phyloP scores from a whole-genome alignment of 2,797 vertebrate genomes.

The Mus spretus region DNA sequence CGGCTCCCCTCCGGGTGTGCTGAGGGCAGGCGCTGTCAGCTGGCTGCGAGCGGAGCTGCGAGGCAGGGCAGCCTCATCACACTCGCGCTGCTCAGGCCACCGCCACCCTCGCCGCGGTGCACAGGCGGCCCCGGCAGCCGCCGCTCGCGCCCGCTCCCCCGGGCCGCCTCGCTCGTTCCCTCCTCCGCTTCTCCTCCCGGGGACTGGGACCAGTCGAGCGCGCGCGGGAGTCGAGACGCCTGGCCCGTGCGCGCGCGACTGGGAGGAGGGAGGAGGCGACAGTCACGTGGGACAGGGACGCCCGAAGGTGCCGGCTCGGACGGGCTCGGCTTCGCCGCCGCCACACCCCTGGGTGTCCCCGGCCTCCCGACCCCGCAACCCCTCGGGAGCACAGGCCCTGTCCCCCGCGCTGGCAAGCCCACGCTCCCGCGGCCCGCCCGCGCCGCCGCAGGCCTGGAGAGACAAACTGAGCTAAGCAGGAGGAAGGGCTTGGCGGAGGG shows the following conservation, averaged over 20 bases:
- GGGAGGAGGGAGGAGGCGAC: slow-evolving; percentile 74
- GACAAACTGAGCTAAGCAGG: background rate
- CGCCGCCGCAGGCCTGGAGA: slow-evolving; percentile 16
- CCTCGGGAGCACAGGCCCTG: background rate
- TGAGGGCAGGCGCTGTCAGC: slow-evolving; percentile 85
- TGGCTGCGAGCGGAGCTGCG: slow-evolving; percentile 84
- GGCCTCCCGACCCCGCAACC: background rate
- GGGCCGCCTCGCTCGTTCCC: slow-evolving; percentile 48
- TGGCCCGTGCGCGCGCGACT: slow-evolving; percentile 66
- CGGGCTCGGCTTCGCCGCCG: slow-evolving; percentile 50
- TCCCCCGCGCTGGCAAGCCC: background rate
- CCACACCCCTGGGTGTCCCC: background rate
- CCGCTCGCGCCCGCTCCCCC: slow-evolving; percentile 66
- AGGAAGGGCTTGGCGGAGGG: background rate
- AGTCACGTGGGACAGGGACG: slow-evolving; percentile 88
- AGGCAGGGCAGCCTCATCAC: slow-evolving; percentile 87
- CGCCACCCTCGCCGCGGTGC: slow-evolving; percentile 68
- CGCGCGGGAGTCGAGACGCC: slow-evolving; percentile 53
- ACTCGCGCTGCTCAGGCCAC: slow-evolving; percentile 43
- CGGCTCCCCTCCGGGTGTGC: slow-evolving; percentile 77
- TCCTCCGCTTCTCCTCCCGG: slow-evolving; percentile 16
- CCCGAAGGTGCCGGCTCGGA: slow-evolving; percentile 83
- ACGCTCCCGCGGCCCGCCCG: background rate
- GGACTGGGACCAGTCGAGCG: slow-evolving; percentile 65
- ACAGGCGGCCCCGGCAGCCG: slow-evolving; percentile 84